Conservation (phyloP, 2,797 vertebrate species). For the Melanotaenia parkinsoni region DNA sequence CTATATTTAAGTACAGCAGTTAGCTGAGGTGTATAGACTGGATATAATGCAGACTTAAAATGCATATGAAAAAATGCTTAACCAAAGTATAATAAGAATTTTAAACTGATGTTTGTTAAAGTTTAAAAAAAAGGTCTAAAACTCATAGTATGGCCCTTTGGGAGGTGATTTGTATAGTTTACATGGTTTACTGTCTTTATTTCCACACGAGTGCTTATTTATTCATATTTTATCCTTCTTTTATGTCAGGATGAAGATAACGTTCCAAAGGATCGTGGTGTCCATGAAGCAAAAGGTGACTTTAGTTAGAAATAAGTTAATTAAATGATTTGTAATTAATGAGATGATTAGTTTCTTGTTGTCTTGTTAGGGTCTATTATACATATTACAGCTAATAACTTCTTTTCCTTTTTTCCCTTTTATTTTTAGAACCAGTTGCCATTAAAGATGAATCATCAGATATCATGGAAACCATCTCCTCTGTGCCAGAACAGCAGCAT, state of each 20-base stretch:
- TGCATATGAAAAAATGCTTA: too few species aligned
- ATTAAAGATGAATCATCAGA: slow-evolving; percentile 17
- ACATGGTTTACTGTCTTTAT: background rate
- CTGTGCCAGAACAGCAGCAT: background rate
- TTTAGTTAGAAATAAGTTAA: background rate
- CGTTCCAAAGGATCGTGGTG: background rate
- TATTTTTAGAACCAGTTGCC: slow-evolving; percentile 14
- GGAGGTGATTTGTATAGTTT: too few species aligned
- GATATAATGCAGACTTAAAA: too few species aligned
- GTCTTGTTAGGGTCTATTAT: background rate
- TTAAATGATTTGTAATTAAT: background rate
- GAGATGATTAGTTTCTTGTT: background rate
- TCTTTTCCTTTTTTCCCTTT: background rate
- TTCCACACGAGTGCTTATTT: background rate
- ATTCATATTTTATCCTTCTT: background rate
- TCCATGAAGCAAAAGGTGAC: slow-evolving; percentile 28
- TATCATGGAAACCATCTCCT: slow-evolving; percentile 5
- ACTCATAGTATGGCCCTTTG: too few species aligned
- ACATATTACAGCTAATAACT: background rate
- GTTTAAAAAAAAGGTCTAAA: too few species aligned
- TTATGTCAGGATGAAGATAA: slow-evolving; percentile 45
- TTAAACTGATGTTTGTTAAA: too few species aligned
- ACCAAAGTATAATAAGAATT: too few species aligned
- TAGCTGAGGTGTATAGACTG: background rate
- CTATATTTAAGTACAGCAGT: background rate